Conservation (phyloP, 2,797 vertebrate genomes). For the Varecia variegata region DNA sequence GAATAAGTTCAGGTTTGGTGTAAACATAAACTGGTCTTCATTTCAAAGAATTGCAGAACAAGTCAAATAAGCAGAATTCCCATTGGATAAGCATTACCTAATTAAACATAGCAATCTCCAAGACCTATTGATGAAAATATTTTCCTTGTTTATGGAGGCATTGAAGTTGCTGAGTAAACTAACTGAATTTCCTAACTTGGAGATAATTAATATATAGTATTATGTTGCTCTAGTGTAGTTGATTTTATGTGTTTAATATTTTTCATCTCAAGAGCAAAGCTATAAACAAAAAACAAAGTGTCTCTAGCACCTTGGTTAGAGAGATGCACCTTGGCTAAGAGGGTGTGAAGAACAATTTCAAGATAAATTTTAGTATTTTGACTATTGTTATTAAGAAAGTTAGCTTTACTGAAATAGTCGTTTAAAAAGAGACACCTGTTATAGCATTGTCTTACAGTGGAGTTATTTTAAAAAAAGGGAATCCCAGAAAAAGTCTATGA, state of each 20-base stretch:
- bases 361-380: slow-evolving; percentile 10
- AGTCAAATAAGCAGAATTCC: slow-evolving; percentile 51
- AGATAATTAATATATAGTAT: slow-evolving; percentile 7
- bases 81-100: slow-evolving; percentile 40
- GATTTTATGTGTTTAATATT: slow-evolving; percentile 53
- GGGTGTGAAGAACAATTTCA: slow-evolving; percentile 54
- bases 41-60: slow-evolving; percentile 53
- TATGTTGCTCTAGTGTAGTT: slow-evolving; percentile 1
- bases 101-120: slow-evolving; percentile 6
- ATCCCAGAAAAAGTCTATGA: slow-evolving; percentile 28
- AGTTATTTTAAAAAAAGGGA: slow-evolving; percentile 55
- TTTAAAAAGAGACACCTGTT: slow-evolving; percentile 38
- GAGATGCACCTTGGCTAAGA: slow-evolving; percentile 12
- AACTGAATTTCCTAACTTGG: slow-evolving; percentile 1
- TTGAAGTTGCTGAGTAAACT: slow-evolving; percentile 44
- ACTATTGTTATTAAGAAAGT: slow-evolving; percentile 18
- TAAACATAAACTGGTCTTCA: slow-evolving; percentile 44
- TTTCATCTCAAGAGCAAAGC: slow-evolving; percentile 66
- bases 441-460: not conserved
- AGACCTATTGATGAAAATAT: slow-evolving; percentile 36
- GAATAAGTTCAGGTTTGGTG: slow-evolving; percentile 46
- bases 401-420: not conserved
- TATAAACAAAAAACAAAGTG: not conserved
- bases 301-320: slow-evolving; percentile 23
- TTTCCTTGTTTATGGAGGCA: not conserved